A percentile compares a stretch with the other conserved stretches of the same genome.
phyloP scores from a whole-genome alignment of 1,140 invertebrate genomes.

The Polypedilum vanderplanki region DNA sequence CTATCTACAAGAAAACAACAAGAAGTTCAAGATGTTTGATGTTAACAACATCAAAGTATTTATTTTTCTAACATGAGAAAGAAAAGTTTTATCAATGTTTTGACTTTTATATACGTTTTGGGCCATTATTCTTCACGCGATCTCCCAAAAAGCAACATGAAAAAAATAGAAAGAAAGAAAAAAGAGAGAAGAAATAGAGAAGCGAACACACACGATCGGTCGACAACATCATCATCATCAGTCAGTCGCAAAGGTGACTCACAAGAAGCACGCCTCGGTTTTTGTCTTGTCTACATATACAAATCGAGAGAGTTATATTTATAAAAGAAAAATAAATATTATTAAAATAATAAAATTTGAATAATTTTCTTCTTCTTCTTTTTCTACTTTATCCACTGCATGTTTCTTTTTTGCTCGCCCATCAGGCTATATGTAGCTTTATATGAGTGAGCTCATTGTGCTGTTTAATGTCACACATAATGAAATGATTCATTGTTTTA shows the following conservation, averaged over 20 bases:
- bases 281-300: neutral
- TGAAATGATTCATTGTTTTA: too few species aligned
- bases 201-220: slow-evolving; percentile 10
- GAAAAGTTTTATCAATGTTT: neutral
- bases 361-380: slow-evolving; percentile 9
- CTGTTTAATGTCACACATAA: too few species aligned
- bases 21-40: too few species aligned
- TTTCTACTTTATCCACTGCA: neutral
- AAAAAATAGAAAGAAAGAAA: neutral
- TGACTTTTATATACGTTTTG: neutral
- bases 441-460: too few species aligned
- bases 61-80: too few species aligned
- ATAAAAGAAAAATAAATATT: slow-evolving; percentile 9
- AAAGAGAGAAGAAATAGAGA: neutral
- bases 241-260: neutral
- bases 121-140: slow-evolving; percentile 10
- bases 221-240: neutral
- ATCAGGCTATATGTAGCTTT: too few species aligned
- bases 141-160: neutral
- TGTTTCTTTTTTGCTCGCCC: too few species aligned
- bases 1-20: too few species aligned
- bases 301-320: neutral
- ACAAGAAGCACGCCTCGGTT: neutral
- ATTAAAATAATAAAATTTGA: slow-evolving; percentile 20
- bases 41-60: too few species aligned